Evolutionary conservation across 2,797 vertebrate genomes (phyloP).

Genomic region (Sebastes nivosus): DNA sequence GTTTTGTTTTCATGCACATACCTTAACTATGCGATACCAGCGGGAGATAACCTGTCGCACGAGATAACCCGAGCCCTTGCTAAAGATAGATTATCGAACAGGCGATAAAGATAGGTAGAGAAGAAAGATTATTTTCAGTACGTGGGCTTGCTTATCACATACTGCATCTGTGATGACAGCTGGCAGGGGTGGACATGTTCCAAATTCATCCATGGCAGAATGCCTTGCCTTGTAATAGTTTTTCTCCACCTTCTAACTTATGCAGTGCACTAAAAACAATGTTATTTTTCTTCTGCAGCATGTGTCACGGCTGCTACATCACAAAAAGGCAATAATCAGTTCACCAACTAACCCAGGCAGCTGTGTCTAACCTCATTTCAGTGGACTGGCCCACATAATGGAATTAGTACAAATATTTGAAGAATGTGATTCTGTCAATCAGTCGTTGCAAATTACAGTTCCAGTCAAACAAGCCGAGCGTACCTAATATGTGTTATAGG

Average conservation of each 20-base stretch:
- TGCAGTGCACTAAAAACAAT: neutral
- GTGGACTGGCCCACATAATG: slow-evolving; percentile 63
- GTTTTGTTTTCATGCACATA: neutral
- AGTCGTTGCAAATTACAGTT: slow-evolving; percentile 70
- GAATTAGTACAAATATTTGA: slow-evolving; percentile 77
- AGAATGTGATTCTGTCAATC: slow-evolving; percentile 76
- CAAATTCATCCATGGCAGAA: neutral
- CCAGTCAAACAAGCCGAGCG: slow-evolving; percentile 49
- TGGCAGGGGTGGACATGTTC: neutral
- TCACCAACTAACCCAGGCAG: slow-evolving; percentile 22
- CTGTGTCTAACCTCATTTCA: slow-evolving; percentile 55
- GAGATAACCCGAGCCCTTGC: slow-evolving; percentile 21
- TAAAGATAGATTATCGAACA: neutral
- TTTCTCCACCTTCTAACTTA: neutral
- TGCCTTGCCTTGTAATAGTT: slow-evolving; percentile 8
- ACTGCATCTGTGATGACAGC: neutral
- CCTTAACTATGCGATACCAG: slow-evolving; percentile 3
- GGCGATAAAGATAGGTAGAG: slow-evolving; percentile 1
- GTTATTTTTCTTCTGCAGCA: neutral
- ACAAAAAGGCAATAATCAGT: slow-evolving; percentile 14
- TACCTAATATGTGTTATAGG: slow-evolving; percentile 47
- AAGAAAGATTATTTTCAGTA: neutral
- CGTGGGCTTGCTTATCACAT: slow-evolving; percentile 12
- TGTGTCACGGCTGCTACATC: neutral
- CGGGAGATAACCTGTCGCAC: slow-evolving; percentile 27